Conservation (phyloP, 2,113 vertebrate genomes). For the Gopherus evgoodei region DNA sequence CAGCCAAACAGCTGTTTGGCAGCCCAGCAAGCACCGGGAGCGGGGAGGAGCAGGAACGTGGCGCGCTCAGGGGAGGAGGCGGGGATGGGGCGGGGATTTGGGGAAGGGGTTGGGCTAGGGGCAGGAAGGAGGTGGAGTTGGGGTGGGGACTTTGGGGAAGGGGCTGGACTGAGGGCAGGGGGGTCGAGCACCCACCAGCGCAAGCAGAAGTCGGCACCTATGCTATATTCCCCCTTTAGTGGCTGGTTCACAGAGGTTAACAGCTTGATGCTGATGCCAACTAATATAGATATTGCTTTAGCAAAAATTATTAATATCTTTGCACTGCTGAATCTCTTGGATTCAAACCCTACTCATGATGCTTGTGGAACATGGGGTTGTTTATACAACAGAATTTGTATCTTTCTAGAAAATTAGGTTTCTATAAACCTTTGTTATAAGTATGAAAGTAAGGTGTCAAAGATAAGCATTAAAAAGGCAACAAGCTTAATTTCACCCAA, state of each 20-base stretch:
- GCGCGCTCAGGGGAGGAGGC: too few species aligned
- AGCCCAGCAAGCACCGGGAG: too few species aligned
- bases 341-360: not conserved
- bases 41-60: too few species aligned
- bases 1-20: too few species aligned
- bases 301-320: not conserved
- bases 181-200: too few species aligned
- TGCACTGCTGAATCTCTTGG: not conserved
- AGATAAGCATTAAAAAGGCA: not conserved
- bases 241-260: not conserved
- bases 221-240: not conserved
- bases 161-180: too few species aligned
- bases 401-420: not conserved
- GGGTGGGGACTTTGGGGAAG: too few species aligned
- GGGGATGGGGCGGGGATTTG: too few species aligned
- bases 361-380: not conserved
- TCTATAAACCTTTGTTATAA: not conserved
- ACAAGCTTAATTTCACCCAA: not conserved
- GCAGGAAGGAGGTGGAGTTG: too few species aligned
- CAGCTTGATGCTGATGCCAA: not conserved
- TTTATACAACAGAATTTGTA: not conserved
- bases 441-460: not conserved
- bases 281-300: not conserved
- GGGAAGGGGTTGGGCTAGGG: too few species aligned
- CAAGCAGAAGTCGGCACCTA: too few species aligned